A percentile compares a stretch with the other conserved stretches of the same genome.
These are phyloP conservation scores for Odontophorus gujanensis DNA, from an alignment of 2,113 vertebrate genomes.

Conservation along the genomic window DNA sequence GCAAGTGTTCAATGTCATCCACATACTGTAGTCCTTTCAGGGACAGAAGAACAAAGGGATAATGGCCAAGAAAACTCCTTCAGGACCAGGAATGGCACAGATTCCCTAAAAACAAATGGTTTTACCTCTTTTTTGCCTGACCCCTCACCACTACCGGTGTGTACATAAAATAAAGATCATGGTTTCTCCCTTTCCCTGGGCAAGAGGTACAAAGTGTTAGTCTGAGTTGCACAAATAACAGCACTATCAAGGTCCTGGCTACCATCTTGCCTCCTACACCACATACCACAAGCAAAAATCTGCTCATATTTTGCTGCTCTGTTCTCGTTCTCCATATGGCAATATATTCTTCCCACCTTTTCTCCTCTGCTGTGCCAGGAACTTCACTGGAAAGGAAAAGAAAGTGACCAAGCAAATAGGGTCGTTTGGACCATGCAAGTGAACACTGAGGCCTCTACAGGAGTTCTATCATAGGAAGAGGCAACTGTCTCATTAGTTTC, in stretches of 20 bases:
- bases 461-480: conserved; percentile 11
- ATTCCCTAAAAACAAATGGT: background rate
- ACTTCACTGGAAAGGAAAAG: background rate
- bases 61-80: background rate
- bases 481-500: conserved; percentile 56
- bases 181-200: background rate
- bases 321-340: background rate
- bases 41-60: background rate
- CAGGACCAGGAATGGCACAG: background rate
- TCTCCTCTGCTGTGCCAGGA: background rate
- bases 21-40: background rate
- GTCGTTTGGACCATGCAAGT: background rate
- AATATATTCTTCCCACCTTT: background rate
- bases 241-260: background rate
- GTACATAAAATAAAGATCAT: background rate
- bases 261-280: background rate
- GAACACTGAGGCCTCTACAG: background rate
- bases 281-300: background rate
- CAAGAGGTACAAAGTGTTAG: background rate
- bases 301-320: background rate
- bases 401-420: background rate
- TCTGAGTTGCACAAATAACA: background rate
- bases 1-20: background rate
- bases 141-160: no score
- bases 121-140: background rate